phyloP scores from a whole-genome alignment of 2,113 vertebrate species.

The Caloenas nicobarica region DNA sequence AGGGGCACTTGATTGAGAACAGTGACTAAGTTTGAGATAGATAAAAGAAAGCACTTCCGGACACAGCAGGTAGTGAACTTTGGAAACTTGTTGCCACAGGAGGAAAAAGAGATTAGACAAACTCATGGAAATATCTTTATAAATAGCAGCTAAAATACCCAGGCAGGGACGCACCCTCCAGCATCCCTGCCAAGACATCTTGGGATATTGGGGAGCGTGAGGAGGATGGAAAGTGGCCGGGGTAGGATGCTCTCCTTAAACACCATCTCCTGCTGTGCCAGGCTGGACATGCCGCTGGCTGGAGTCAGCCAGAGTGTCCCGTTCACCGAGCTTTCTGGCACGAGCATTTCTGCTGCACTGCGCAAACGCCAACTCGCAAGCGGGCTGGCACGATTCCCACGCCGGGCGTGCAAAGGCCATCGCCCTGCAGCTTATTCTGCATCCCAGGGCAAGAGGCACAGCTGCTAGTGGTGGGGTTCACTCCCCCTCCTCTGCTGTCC shows the following conservation, averaged over 20 bases:
- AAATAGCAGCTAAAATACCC: neutral
- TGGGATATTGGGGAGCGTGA: accelerated
- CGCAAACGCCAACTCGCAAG: accelerated
- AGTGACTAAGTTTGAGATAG: neutral
- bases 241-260: neutral
- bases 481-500: neutral
- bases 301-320: neutral
- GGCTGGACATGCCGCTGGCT: neutral
- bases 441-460: neutral
- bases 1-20: neutral
- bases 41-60: constrained; percentile 29
- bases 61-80: constrained; percentile 11
- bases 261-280: accelerated
- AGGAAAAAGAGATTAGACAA: constrained; percentile 20
- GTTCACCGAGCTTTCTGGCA: accelerated
- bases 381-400: neutral
- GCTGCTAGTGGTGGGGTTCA: neutral
- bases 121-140: neutral
- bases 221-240: neutral
- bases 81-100: neutral
- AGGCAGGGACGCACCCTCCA: neutral
- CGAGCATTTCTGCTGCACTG: neutral
- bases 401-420: neutral
- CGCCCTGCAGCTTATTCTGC: neutral
- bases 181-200: neutral